phyloP scores from a whole-genome alignment of 2,113 vertebrate species.

The Edolisoma coerulescens region DNA sequence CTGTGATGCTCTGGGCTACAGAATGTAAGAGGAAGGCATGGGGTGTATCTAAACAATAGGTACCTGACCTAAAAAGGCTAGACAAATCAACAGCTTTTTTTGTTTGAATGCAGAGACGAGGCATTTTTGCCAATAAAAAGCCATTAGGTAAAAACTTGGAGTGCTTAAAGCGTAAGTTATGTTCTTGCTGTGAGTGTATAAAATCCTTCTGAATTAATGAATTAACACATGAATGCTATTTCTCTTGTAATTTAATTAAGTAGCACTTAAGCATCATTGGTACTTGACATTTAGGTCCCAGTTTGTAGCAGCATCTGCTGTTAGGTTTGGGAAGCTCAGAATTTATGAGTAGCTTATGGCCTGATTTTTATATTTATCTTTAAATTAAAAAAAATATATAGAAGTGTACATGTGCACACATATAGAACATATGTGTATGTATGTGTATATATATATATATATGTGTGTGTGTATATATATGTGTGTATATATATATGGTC shows the following conservation, averaged over 20 bases:
- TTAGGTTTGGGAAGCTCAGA: not conserved
- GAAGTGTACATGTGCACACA: not conserved
- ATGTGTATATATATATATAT: too few species aligned
- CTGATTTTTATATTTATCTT: not conserved
- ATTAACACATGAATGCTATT: not conserved
- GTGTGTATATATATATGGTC: not conserved
- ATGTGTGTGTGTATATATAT: too few species aligned
- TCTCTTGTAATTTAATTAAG: constrained; percentile 15
- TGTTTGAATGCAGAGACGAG: not conserved
- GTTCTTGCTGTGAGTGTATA: not conserved
- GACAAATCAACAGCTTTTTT: not conserved
- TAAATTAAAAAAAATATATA: not conserved
- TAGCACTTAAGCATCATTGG: not conserved
- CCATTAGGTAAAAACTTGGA: not conserved
- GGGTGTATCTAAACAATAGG: not conserved
- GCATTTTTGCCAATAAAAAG: not conserved
- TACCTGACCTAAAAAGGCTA: not conserved
- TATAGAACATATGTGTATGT: too few species aligned
- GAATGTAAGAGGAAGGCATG: not conserved
- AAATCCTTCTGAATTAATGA: not conserved
- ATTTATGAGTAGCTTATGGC: not conserved
- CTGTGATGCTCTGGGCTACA: not conserved
- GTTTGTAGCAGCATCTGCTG: not conserved
- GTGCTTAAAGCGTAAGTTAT: not conserved
- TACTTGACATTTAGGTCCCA: constrained; percentile 33